Evolutionary conservation across 2,888 invertebrate species (phyloP).

Genomic region (Metacarcinus magister): DNA sequence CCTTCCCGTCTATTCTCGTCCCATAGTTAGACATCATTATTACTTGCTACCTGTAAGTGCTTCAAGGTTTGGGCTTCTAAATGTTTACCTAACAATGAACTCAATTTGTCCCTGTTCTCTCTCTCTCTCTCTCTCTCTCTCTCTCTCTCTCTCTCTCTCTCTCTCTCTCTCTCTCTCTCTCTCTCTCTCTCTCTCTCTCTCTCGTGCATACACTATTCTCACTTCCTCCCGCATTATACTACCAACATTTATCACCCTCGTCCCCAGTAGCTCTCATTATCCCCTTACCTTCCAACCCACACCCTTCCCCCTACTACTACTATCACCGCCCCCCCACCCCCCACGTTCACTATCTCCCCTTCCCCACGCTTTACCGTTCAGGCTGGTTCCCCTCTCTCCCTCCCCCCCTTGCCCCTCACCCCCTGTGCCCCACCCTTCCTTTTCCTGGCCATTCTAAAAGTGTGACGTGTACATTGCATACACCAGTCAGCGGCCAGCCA

Average conservation of each 20-base stretch:
- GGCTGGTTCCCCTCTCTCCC: not conserved
- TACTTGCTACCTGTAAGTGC: no score
- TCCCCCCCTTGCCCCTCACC: not conserved
- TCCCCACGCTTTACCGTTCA: not conserved
- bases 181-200: constrained; percentile 53
- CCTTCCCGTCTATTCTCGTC: no score
- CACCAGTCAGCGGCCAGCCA: constrained; percentile 61
- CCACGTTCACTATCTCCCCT: not conserved
- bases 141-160: constrained; percentile 54
- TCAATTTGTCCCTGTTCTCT: not conserved
- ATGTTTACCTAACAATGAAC: not conserved
- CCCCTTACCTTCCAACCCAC: constrained; percentile 29
- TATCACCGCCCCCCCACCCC: not conserved
- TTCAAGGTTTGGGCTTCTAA: no score
- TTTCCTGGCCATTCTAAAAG: constrained; percentile 70
- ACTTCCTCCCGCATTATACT: constrained; percentile 44
- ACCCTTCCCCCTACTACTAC: not conserved
- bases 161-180: constrained; percentile 57
- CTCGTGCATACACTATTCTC: not conserved
- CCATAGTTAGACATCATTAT: no score
- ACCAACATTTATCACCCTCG: not conserved
- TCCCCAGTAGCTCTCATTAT: not conserved
- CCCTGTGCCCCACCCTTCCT: constrained; percentile 64
- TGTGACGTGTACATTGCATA: constrained; percentile 57
- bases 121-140: constrained; percentile 6